Conservation (phyloP, 23 tunicate species). For the Corella eumyota region DNA sequence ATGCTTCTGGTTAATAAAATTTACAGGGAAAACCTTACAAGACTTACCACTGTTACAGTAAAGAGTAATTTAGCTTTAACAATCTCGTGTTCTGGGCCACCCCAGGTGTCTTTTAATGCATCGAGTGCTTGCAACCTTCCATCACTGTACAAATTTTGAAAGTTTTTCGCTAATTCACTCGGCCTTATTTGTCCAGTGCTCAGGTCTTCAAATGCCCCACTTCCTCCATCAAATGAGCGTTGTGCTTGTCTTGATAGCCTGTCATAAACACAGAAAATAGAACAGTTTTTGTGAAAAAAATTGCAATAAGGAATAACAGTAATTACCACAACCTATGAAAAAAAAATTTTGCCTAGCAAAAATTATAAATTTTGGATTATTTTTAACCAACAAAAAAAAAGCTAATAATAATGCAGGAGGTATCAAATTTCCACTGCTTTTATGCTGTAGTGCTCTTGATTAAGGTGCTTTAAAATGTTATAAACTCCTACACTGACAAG, state of each 20-base stretch:
- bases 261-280: neutral
- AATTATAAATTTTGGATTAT: too few relatives aligned
- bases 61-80: slow-evolving; percentile 65
- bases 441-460: too few relatives aligned
- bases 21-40: too few relatives aligned
- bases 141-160: slow-evolving; percentile 71
- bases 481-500: too few relatives aligned
- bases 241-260: slow-evolving; percentile 79
- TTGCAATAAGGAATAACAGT: too few relatives aligned
- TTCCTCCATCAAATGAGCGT: slow-evolving; percentile 60
- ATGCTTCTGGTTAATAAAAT: too few relatives aligned
- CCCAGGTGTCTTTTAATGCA: slow-evolving; percentile 45
- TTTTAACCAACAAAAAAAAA: too few relatives aligned
- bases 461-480: too few relatives aligned
- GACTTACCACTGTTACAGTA: slow-evolving; percentile 77
- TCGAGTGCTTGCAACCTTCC: slow-evolving; percentile 68
- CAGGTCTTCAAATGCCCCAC: slow-evolving; percentile 48
- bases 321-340: too few relatives aligned
- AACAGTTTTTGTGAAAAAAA: neutral
- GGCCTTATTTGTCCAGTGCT: slow-evolving; percentile 29
- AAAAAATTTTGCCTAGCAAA: too few relatives aligned
- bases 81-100: slow-evolving; percentile 20
- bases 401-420: too few relatives aligned
- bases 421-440: too few relatives aligned
- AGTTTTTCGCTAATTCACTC: slow-evolving; percentile 41